Base-by-base conservation (phyloP, 37 sponge, comb jelly and placozoan genomes). In the Theonella swinhoei region DNA sequence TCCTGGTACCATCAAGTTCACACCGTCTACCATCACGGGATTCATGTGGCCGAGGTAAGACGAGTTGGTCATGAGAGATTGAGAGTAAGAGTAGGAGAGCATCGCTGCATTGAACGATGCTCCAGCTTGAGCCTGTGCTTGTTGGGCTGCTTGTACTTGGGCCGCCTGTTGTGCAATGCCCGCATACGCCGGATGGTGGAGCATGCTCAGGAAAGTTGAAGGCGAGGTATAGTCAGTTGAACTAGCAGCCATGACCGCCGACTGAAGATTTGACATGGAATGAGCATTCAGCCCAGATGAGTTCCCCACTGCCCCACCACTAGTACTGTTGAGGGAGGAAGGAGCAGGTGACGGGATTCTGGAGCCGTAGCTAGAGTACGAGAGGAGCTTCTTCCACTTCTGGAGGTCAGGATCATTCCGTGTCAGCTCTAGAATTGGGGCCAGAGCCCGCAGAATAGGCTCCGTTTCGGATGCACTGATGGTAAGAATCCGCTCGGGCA, bases 401-500 rank as follows among this genome's bases (percentile, higher is more conserved):
- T 77, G 40, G 23, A 65, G 65, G 36, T 90, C 84, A 7, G 90
- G 90, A 33, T 93, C 94, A 28, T 83, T 72, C 1, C 33, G 62
- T 11, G 87, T 87, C 38, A 81, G 81, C 42, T 79, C 74, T 4
- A 93, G 62, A 2, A 93, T 82, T 17, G 30, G 62, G 20, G 41
- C 62, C 0, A 77, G 43, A 11, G 93, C 96, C 66, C 38, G 83
- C 39, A 86, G 29, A 20, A 91, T 85, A 30, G 74, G 58, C 3
- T 89, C 88, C 22, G 76, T 75, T 8, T 37, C 25, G 0, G 79
- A 82, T 1, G 90, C 93, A 30, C 42, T 41, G 32, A 97, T 77
- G 35, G 87, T 88, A 23, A 95, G 84, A 24, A 77, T 80, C 0
- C 98, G 88, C 79, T 97, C 98, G 3, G 91, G 91, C 0, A 95